Evolutionary conservation across 1,140 invertebrate species (phyloP).

Genomic region (Drosophila rhopaloa): DNA sequence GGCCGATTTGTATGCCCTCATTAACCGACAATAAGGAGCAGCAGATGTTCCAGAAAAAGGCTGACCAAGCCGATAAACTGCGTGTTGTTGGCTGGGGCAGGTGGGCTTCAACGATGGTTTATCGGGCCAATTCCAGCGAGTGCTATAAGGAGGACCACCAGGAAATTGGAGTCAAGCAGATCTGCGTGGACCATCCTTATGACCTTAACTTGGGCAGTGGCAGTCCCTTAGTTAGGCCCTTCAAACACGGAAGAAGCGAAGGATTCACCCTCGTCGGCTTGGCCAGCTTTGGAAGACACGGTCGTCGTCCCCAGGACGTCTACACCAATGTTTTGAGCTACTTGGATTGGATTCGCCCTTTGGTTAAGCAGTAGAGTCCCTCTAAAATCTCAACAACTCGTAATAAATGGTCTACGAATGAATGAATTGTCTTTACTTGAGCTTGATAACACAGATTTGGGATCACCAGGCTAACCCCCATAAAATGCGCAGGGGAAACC

Average conservation of each 20-base stretch:
- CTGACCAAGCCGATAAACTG: neutral
- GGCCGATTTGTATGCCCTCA: conserved; percentile 1
- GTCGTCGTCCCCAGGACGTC: neutral
- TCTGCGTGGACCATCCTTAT: neutral
- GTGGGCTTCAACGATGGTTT: neutral
- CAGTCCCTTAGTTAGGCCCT: neutral
- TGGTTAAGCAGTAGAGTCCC: neutral
- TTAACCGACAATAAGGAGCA: neutral
- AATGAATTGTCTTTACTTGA: no score
- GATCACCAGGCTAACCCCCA: no score
- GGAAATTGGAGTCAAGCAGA: neutral
- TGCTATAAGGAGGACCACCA: neutral
- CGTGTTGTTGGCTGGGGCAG: neutral
- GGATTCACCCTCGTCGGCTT: neutral
- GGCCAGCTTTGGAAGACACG: neutral
- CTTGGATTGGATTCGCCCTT: neutral
- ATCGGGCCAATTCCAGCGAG: neutral
- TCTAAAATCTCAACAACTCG: neutral
- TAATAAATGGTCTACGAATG: no score
- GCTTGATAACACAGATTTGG: no score
- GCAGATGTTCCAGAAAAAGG: neutral
- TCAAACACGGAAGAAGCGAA: neutral
- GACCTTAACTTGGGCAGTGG: neutral
- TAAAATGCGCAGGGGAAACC: no score
- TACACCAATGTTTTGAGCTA: conserved; percentile 3